These are phyloP conservation scores for Camponotus floridanus DNA, from an alignment of 1,140 invertebrate genomes.

Conservation along the genomic window DNA sequence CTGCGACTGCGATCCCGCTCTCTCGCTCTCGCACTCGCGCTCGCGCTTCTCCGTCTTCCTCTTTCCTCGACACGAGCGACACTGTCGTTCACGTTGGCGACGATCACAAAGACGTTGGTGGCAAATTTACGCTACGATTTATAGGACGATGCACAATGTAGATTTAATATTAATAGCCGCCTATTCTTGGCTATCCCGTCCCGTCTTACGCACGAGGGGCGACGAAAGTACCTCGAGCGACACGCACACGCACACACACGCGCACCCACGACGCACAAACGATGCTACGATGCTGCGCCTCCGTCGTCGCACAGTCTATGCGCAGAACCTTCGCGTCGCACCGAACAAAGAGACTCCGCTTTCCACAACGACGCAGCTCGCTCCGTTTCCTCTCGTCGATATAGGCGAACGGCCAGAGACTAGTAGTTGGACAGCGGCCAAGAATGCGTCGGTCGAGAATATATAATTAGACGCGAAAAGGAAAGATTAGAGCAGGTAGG, in stretches of 20 bases:
- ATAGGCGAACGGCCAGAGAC: neutral
- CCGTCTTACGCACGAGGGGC: neutral
- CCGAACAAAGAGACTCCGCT: constrained; percentile 79
- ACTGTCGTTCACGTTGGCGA: constrained; percentile 23
- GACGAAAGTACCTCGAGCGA: constrained; percentile 57
- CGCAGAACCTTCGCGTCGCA: constrained; percentile 73
- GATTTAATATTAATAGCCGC: too few relatives aligned
- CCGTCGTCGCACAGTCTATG: constrained; percentile 66
- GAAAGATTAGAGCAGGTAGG: constrained; percentile 7
- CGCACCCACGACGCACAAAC: constrained; percentile 71
- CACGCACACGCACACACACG: constrained; percentile 16
- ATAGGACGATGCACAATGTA: neutral
- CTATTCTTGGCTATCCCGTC: neutral
- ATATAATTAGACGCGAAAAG: constrained; percentile 35
- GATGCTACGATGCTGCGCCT: constrained; percentile 81
- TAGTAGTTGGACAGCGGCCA: constrained; percentile 20
- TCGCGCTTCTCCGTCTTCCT: neutral
- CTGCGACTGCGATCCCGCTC: constrained; percentile 25
- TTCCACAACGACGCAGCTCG: constrained; percentile 38
- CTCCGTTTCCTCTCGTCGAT: neutral
- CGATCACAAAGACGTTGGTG: neutral
- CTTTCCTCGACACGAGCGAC: constrained; percentile 6
- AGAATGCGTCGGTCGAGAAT: constrained; percentile 38
- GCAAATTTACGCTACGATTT: neutral
- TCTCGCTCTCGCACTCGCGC: neutral